Conservation (phyloP, 2,888 invertebrate genomes). For the Schizaphis graminum region DNA sequence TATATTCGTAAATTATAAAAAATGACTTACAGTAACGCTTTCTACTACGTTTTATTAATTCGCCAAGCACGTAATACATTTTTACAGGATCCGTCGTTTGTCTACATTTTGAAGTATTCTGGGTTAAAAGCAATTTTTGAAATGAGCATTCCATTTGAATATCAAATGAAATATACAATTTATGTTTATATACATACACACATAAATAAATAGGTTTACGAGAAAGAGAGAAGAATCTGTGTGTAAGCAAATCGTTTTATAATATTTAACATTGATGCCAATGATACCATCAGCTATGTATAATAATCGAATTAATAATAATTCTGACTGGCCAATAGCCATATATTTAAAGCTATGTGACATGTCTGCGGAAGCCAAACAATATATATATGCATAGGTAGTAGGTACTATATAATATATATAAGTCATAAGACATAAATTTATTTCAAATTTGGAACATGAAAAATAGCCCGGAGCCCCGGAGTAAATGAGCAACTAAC, state of each 20-base stretch:
- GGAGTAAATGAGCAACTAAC: background rate
- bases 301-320: background rate
- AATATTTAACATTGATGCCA: background rate
- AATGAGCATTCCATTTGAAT: background rate
- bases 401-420: background rate
- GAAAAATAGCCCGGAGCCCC: background rate
- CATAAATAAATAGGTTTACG: background rate
- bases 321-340: background rate
- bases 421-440: background rate
- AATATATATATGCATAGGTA: background rate
- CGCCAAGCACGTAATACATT: slow-evolving; percentile 11
- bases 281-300: background rate
- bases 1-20: background rate
- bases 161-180: background rate
- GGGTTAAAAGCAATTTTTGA: slow-evolving; percentile 12
- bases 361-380: background rate
- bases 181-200: background rate
- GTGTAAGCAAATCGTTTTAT: background rate
- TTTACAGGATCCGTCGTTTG: background rate
- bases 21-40: background rate
- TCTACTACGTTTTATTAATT: slow-evolving; percentile 19
- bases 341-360: background rate
- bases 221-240: background rate
- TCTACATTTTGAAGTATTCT: background rate
- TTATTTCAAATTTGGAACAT: background rate